Conservation (phyloP, 2,797 vertebrate species). For the Linurgus olivaceus region DNA sequence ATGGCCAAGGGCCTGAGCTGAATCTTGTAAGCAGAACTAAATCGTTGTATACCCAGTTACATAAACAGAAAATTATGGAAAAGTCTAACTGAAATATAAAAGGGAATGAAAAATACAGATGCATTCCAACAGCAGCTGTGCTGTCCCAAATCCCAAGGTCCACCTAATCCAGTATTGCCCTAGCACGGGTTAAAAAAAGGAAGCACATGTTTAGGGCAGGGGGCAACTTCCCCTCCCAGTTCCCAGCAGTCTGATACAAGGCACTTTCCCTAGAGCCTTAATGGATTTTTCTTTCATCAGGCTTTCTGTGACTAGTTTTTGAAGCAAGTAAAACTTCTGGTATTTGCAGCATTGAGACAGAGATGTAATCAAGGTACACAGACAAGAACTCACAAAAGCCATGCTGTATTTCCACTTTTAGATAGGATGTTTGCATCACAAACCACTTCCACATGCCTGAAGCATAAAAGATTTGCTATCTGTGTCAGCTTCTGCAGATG, state of each 20-base stretch:
- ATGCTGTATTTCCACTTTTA: conserved; percentile 24
- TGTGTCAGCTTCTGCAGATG: conserved; percentile 24
- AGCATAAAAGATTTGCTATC: conserved; percentile 58
- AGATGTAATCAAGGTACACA: conserved; percentile 28
- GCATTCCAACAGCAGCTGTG: not conserved
- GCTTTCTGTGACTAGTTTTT: not conserved
- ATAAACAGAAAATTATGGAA: not conserved
- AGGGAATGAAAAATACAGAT: not conserved
- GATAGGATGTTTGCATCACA: conserved; percentile 44
- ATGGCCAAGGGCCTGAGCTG: not conserved
- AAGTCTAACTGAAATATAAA: not conserved
- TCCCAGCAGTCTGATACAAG: not conserved
- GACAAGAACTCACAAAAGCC: conserved; percentile 40
- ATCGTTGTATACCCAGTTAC: not conserved
- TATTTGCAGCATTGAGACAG: conserved; percentile 14
- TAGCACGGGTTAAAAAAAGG: not conserved
- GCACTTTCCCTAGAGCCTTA: not conserved
- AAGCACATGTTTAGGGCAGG: not conserved
- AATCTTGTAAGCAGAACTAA: not conserved
- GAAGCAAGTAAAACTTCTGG: conserved; percentile 6
- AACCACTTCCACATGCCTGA: conserved; percentile 56
- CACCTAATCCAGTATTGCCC: not conserved
- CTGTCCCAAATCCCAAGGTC: not conserved
- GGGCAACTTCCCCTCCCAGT: not conserved
- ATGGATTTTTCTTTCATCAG: conserved; percentile 24